Percentiles rank a stretch among this genome's conserved stretches.
Evolutionary conservation across 2,797 vertebrate genomes (phyloP).

Genomic region (Enteromius trimaculatus): DNA sequence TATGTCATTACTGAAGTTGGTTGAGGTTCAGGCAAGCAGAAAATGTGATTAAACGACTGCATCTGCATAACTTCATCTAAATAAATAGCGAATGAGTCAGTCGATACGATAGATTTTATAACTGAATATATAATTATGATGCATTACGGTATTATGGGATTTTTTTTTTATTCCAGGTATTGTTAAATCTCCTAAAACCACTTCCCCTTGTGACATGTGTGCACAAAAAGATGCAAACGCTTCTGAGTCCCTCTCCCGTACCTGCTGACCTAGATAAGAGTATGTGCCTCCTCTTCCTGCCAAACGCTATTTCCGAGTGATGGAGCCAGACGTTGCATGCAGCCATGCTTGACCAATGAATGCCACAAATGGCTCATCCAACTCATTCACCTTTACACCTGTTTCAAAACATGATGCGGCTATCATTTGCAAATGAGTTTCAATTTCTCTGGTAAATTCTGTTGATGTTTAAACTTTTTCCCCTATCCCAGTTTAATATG

Average conservation of each 20-base stretch:
- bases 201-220: background rate
- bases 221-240: constrained; percentile 17
- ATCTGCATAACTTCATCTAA: background rate
- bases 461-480: background rate
- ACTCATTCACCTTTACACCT: constrained; percentile 18
- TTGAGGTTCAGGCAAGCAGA: background rate
- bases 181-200: constrained; percentile 18
- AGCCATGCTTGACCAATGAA: constrained; percentile 28
- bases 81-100: constrained; percentile 3
- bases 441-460: background rate
- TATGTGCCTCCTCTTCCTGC: background rate
- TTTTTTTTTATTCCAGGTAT: constrained; percentile 20
- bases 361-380: background rate
- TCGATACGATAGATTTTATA: constrained; percentile 26
- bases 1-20: constrained; percentile 19
- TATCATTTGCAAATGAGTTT: constrained; percentile 15
- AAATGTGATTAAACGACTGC: constrained; percentile 27
- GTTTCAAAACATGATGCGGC: background rate
- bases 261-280: constrained; percentile 53
- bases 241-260: constrained; percentile 19
- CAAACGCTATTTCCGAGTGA: constrained; percentile 14
- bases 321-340: constrained; percentile 1
- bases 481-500: background rate
- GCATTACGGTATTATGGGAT: constrained; percentile 5
- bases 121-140: constrained; percentile 29